These are phyloP conservation scores for Acipenser transmontanus DNA, from an alignment of 2,797 vertebrate species.

Conservation along the genomic window DNA sequence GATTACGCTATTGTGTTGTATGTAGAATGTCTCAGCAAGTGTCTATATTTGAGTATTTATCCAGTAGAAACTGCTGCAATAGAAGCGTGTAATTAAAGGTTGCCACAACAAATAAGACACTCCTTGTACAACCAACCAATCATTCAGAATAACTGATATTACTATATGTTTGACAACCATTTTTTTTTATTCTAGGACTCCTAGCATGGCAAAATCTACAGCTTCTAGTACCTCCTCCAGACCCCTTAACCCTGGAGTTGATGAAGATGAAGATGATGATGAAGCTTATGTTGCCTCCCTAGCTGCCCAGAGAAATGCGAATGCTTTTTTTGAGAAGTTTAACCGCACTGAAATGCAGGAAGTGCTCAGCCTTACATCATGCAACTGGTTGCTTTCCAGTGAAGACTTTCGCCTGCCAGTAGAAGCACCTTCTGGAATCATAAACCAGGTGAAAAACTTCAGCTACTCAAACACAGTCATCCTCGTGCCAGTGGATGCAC, in stretches of 20 bases:
- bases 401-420: conserved; percentile 37
- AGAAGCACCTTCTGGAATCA: conserved; percentile 47
- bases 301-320: conserved; percentile 46
- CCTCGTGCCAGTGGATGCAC: conserved; percentile 45
- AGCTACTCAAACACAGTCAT: conserved; percentile 38
- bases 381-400: conserved; percentile 48
- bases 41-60: too few relatives aligned
- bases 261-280: conserved; percentile 36
- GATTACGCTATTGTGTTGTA: too few relatives aligned
- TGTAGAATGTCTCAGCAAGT: too few relatives aligned
- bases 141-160: too few relatives aligned
- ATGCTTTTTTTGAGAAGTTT: conserved; percentile 55
- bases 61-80: too few relatives aligned
- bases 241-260: not conserved
- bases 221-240: conserved; percentile 9
- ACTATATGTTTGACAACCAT: too few relatives aligned
- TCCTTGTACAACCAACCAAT: too few relatives aligned
- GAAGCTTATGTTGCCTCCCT: conserved; percentile 42
- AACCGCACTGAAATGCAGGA: conserved; percentile 54
- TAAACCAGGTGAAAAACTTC: conserved; percentile 48
- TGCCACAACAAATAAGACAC: too few relatives aligned
- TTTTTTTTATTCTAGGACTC: too few relatives aligned
- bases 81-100: too few relatives aligned
- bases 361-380: conserved; percentile 38
- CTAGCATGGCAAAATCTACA: conserved; percentile 12